Percentiles rank a stretch among this genome's conserved stretches.
These are phyloP conservation scores for Sebastes steindachneri DNA, from an alignment of 2,797 vertebrate species.

Conservation along the genomic window DNA sequence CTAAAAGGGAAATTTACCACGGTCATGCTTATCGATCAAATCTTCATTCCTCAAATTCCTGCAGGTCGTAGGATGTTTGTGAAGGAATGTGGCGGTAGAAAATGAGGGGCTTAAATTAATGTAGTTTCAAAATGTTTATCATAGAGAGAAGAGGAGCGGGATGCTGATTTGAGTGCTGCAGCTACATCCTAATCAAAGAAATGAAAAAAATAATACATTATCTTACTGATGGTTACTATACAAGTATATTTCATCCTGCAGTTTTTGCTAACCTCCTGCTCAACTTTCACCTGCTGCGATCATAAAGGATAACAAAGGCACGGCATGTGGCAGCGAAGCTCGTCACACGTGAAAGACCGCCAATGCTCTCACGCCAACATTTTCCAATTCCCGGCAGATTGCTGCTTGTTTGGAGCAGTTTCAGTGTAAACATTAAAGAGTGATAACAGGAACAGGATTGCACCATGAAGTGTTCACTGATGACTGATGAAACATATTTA, in stretches of 20 bases:
- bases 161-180: neutral
- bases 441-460: neutral
- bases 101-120: neutral
- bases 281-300: slow-evolving; percentile 37
- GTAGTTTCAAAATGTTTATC: neutral
- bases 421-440: neutral
- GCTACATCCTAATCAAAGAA: neutral
- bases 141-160: neutral
- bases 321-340: neutral
- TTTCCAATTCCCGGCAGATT: neutral
- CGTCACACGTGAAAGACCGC: neutral
- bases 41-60: slow-evolving; percentile 61
- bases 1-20: neutral
- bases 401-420: neutral
- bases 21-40: neutral
- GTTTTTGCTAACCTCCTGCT: neutral
- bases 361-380: neutral
- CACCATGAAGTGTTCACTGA: neutral
- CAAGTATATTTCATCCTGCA: neutral
- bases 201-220: neutral
- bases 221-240: neutral
- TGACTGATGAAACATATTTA: neutral
- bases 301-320: slow-evolving; percentile 35
- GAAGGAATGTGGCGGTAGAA: slow-evolving; percentile 32
- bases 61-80: neutral